phyloP scores from a whole-genome alignment of 2,113 vertebrate genomes.

The Colistium nudipinnis region DNA sequence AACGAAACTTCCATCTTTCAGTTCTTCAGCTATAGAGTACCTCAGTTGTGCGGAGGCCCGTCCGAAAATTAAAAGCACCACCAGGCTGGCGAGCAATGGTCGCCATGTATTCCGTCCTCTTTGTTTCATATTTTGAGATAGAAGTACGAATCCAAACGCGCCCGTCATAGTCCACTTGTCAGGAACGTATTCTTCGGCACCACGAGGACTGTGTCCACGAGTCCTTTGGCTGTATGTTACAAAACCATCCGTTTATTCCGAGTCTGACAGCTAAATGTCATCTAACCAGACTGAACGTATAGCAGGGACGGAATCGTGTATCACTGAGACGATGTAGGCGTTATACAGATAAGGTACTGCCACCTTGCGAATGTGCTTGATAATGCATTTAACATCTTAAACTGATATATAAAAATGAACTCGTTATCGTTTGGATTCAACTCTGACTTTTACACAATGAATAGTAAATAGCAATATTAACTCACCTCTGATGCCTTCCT shows the following conservation, averaged over 20 bases:
- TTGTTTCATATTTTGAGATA: constrained; percentile 50
- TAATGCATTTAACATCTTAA: not conserved
- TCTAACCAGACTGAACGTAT: not conserved
- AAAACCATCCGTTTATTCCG: not conserved
- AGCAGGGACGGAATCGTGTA: not conserved
- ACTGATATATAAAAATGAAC: not conserved
- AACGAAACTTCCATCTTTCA: constrained; percentile 61
- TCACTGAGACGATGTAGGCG: not conserved
- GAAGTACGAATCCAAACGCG: not conserved
- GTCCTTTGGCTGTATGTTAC: fast-evolving
- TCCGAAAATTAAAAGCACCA: constrained; percentile 37
- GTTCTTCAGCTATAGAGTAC: constrained; percentile 72
- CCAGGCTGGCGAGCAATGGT: constrained; percentile 14
- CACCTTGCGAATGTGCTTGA: constrained; percentile 38
- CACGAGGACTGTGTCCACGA: not conserved
- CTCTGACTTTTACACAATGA: not conserved
- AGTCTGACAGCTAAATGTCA: not conserved
- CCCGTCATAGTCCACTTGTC: not conserved
- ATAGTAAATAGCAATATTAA: not conserved
- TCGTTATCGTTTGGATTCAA: not conserved
- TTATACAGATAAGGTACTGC: constrained; percentile 44
- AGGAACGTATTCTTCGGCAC: not conserved
- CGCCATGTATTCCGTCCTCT: constrained; percentile 47
- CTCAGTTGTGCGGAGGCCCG: constrained; percentile 62
- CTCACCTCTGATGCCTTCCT: constrained; percentile 60